phyloP scores from a whole-genome alignment of 2,888 invertebrate species.

The Hipparchia sbordonii region DNA sequence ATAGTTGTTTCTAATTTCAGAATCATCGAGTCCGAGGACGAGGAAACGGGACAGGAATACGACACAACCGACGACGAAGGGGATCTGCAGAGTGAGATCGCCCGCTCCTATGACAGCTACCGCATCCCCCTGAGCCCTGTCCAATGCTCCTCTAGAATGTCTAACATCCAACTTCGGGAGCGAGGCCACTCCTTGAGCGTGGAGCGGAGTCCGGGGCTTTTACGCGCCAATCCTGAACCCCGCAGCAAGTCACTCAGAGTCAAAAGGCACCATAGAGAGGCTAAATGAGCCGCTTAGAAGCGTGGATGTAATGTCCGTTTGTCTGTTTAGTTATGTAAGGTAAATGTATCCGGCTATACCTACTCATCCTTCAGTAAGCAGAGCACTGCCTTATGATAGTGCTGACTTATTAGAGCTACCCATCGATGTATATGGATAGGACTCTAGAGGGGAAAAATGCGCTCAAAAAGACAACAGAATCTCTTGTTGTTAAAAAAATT shows the following conservation, averaged over 20 bases:
- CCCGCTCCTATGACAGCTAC: constrained; percentile 52
- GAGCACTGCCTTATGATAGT: too few species aligned
- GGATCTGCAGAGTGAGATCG: constrained; percentile 59
- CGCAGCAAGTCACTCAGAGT: constrained; percentile 74
- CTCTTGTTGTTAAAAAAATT: too few species aligned
- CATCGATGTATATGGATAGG: too few species aligned
- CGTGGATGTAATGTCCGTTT: neutral
- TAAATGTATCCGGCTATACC: neutral
- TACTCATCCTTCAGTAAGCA: neutral
- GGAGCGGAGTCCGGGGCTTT: constrained; percentile 59
- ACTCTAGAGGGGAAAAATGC: too few species aligned
- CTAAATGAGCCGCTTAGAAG: constrained; percentile 2
- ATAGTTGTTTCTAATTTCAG: constrained; percentile 45
- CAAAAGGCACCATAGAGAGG: constrained; percentile 49
- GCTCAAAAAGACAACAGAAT: too few species aligned
- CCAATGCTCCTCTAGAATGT: constrained; percentile 50
- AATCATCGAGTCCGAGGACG: constrained; percentile 54
- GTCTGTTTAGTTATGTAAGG: neutral
- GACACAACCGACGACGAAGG: constrained; percentile 58
- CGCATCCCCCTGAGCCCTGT: constrained; percentile 53
- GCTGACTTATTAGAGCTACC: too few species aligned
- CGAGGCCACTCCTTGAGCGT: constrained; percentile 68
- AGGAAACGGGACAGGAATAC: constrained; percentile 56
- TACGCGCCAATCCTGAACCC: constrained; percentile 58
- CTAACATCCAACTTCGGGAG: constrained; percentile 55